phyloP scores from a whole-genome alignment of 1,140 invertebrate genomes.

The Medauroidea extradentata region DNA sequence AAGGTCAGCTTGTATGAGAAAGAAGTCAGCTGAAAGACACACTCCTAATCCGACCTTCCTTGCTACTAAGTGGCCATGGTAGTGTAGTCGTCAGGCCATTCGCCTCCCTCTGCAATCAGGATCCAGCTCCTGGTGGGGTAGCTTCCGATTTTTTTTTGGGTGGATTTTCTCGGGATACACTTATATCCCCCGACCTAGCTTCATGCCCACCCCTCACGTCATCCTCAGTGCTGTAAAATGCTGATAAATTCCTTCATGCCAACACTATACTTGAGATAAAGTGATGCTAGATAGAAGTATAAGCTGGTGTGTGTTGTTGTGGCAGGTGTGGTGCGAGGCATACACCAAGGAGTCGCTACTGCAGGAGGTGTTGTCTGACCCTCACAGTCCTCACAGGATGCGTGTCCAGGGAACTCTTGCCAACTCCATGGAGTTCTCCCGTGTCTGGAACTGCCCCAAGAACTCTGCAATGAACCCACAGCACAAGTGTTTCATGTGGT shows the following conservation, averaged over 20 bases:
- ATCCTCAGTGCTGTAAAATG: no score
- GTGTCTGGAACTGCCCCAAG: conserved; percentile 69
- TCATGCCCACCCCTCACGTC: no score
- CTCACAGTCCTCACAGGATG: conserved; percentile 68
- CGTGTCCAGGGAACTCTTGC: conserved; percentile 76
- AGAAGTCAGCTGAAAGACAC: no score
- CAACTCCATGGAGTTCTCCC: conserved; percentile 82
- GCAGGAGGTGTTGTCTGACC: conserved; percentile 64
- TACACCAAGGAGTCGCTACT: conserved; percentile 56
- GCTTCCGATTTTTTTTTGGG: no score
- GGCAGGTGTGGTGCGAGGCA: conserved; percentile 73
- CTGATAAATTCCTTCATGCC: neutral
- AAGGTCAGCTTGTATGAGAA: no score
- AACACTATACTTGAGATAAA: neutral
- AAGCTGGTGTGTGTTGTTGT: neutral
- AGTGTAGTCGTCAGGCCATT: no score
- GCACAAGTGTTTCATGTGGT: conserved; percentile 73
- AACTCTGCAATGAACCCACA: conserved; percentile 79
- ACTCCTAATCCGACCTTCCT: no score
- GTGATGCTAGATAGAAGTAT: neutral
- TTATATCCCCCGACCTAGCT: no score
- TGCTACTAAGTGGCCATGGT: no score
- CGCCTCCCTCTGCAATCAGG: no score
- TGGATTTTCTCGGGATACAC: no score
- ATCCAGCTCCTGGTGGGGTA: no score